Percentiles rank a stretch among this genome's conserved stretches.
These are phyloP conservation scores for Etheostoma spectabile DNA, from an alignment of 2,113 vertebrate genomes.

Conservation along the genomic window DNA sequence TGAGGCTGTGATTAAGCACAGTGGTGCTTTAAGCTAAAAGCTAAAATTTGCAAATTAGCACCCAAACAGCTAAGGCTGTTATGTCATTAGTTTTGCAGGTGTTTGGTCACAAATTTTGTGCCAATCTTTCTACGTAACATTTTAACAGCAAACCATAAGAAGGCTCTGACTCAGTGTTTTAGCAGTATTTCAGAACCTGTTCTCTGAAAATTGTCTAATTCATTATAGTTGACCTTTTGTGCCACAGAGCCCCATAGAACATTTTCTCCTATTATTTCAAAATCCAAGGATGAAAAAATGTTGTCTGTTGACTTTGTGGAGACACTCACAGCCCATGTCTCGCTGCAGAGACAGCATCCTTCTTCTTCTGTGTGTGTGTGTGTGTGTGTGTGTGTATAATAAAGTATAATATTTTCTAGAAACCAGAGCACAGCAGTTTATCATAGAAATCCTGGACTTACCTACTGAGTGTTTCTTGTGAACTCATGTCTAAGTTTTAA, in stretches of 20 bases:
- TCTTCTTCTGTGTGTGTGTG: not conserved
- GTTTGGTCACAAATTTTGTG: not conserved
- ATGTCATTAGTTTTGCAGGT: not conserved
- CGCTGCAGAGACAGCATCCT: not conserved
- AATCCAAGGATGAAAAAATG: conserved; percentile 30
- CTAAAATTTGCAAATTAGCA: not conserved
- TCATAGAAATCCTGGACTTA: too few relatives aligned
- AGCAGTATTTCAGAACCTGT: conserved; percentile 1
- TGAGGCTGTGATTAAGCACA: too few relatives aligned
- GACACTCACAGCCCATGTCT: not conserved
- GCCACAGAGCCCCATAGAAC: conserved; percentile 11
- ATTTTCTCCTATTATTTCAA: conserved; percentile 34
- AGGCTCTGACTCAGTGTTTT: not conserved
- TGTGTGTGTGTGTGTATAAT: too few relatives aligned
- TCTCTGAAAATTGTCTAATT: conserved; percentile 12
- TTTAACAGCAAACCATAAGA: not conserved
- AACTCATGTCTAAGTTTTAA: not conserved
- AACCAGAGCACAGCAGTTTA: too few relatives aligned
- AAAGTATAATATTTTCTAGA: too few relatives aligned
- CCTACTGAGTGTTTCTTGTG: not conserved
- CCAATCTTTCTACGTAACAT: too few relatives aligned
- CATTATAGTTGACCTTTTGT: conserved; percentile 5
- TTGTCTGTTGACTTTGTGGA: conserved; percentile 7
- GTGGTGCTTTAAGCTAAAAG: too few relatives aligned
- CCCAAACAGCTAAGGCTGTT: not conserved